Evolutionary conservation across 2,797 vertebrate genomes (phyloP), one percentile per base, ranked within the genome.

Genomic region (Antrozous pallidus): DNA sequence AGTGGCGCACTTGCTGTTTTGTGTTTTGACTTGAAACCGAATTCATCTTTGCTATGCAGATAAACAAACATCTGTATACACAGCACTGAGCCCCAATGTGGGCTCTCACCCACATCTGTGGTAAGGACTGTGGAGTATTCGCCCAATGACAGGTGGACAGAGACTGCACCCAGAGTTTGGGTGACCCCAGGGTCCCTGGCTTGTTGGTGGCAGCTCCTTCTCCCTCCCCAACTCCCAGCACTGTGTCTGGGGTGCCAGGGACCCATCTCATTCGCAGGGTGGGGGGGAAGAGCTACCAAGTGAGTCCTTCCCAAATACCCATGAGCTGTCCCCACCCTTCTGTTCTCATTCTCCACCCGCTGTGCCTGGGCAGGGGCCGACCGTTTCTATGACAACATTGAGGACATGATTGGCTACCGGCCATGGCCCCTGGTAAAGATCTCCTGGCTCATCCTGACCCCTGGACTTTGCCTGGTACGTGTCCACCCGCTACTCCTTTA

Each of bases 381-480:
- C 1, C 99, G 98, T 93, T 99, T 99, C 97, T 99, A 99, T 26
- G 98, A 98, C 96, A 99, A 99, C 96, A 71, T 99, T 28, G 98
- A 98, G 77, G 98, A 99, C 96, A 99, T 99, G 99, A 99, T 99
- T 91, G 99, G 99, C 22, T 99, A 98, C 94, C 98, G 98, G 14
- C 99, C 99, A 0, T 97, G 97, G 97, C 98, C 98, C 1, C 45
- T 99, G 70, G 98, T 99, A 97, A 99, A 99, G 97, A 98, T 98
- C 86, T 99, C 98, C 97, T 99, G 99, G 99, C 91, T 98, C 71
- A 98, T 98, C 95, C 75, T 99, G 95, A 99, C 99, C 31, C 99
- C 99, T 0, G 95, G 97, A 3, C 92, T 99, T 80, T 99, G 98
- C 95, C 93, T 99, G 98, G 99, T 99, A 98, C 94, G 98, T 97